Evolutionary conservation across 2,113 vertebrate genomes (phyloP), one percentile per base, ranked within the genome.

Genomic region (Myanophis thanlyinensis): DNA sequence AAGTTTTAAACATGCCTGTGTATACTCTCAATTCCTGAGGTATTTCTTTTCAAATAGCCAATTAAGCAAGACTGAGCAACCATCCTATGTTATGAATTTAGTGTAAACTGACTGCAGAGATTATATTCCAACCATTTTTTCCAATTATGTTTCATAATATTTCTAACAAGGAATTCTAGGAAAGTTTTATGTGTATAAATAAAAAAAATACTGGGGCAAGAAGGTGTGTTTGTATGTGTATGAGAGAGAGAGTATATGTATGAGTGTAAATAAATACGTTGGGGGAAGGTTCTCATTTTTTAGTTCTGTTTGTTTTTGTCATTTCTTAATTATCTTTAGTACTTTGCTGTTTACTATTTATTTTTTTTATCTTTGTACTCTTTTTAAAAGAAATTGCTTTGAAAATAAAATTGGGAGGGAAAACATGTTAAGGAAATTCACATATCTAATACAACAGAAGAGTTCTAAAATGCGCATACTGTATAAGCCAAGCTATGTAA

Each of bases 51-150:
- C 0, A 91, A 89, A 62, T 91, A 89, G 0, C 0, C 30, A 92
- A 49, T 90, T 94, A 86, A 94, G 2, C 15, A 92, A 25, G 2
- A 84, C 87, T 92, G 80, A 91, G 80, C 2, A 89, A 13, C 40
- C 93, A 27, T 0, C 0, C 87, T 85, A 85, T 93, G 48, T 88
- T n/a, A 73, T 49, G 0, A 23, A 48, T 5, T 85, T n/a, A n/a
- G 84, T 44, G 22, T 87, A 90, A 92, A 6, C 85, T 7, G 2
- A 91, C 56, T 91, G 67, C 1, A 62, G 0, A 91, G 92, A 92
- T 51, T 91, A 46, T 59, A 73, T 67, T 87, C 13, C 94, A 94
- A 80, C 15, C 15, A 40, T 30, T 7, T 92, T 91, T 93, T 12
- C 87, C 23, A 93, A 25, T 27, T 30, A 8, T 44, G 89, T 89